Evolutionary conservation across 2,797 vertebrate genomes (phyloP).

Genomic region (Phoebastria nigripes): DNA sequence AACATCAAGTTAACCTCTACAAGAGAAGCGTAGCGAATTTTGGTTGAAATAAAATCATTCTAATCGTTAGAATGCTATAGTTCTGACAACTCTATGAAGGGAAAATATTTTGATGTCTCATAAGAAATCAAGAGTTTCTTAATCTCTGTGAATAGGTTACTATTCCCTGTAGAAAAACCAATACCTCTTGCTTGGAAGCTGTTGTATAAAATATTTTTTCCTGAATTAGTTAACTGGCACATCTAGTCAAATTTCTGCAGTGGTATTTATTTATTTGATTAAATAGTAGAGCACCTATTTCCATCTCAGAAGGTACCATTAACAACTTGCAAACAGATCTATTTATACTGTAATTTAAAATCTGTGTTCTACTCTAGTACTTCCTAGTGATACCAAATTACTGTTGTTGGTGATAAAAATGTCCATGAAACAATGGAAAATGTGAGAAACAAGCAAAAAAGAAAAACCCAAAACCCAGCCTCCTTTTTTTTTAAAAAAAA

Average conservation of each 20-base stretch:
- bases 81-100: not conserved
- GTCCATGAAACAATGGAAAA: not conserved
- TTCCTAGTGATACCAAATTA: not conserved
- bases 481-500: too few species aligned
- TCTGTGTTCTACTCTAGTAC: not conserved
- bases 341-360: not conserved
- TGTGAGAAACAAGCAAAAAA: not conserved
- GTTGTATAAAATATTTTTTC: not conserved
- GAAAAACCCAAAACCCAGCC: too few species aligned
- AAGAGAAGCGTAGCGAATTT: not conserved
- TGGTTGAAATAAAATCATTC: not conserved
- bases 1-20: not conserved
- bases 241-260: not conserved
- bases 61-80: not conserved
- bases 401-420: not conserved
- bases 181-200: not conserved
- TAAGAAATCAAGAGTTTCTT: not conserved
- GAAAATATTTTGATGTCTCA: not conserved
- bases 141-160: not conserved
- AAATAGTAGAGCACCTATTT: not conserved
- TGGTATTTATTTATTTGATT: not conserved
- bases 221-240: not conserved
- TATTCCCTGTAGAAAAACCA: not conserved
- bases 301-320: not conserved
- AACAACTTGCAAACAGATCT: not conserved